Conservation (phyloP, 2,113 vertebrate species). For the Aphelocoma coerulescens region DNA sequence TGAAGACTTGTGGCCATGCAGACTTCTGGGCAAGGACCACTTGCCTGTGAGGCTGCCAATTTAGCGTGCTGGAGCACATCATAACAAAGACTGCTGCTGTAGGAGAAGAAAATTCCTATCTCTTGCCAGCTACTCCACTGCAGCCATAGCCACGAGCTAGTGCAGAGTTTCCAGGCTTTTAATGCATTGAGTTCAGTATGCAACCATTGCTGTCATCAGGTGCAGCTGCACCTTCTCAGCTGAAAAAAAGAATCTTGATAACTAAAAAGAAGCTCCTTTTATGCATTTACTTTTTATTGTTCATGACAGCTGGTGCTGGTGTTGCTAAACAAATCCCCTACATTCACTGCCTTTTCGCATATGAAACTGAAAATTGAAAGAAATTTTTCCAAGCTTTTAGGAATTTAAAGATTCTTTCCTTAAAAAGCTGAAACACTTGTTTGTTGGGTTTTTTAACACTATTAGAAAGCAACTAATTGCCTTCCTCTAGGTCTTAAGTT, state of each 20-base stretch:
- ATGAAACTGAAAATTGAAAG: neutral
- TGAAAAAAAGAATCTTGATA: neutral
- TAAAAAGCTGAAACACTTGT: neutral
- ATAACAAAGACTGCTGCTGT: neutral
- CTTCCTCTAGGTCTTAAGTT: constrained; percentile 1
- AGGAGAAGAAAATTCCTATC: neutral
- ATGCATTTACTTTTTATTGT: neutral
- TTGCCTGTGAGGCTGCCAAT: neutral
- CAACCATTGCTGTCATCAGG: neutral
- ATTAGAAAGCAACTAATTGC: neutral
- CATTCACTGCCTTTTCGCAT: neutral
- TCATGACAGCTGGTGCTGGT: rapidly evolving
- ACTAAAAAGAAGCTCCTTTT: neutral
- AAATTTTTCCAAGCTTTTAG: neutral
- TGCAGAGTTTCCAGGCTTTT: neutral
- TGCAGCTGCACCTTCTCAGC: neutral
- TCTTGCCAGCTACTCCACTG: neutral
- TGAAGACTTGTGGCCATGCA: neutral
- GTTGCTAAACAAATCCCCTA: neutral
- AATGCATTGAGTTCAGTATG: neutral
- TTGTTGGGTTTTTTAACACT: rapidly evolving
- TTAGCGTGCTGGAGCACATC: neutral
- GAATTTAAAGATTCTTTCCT: neutral
- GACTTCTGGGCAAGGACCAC: neutral
- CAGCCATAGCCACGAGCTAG: neutral